Evolutionary conservation across 35 echinoderm and acorn worm genomes (phyloP).

Genomic region (Heliocidaris tuberculata): DNA sequence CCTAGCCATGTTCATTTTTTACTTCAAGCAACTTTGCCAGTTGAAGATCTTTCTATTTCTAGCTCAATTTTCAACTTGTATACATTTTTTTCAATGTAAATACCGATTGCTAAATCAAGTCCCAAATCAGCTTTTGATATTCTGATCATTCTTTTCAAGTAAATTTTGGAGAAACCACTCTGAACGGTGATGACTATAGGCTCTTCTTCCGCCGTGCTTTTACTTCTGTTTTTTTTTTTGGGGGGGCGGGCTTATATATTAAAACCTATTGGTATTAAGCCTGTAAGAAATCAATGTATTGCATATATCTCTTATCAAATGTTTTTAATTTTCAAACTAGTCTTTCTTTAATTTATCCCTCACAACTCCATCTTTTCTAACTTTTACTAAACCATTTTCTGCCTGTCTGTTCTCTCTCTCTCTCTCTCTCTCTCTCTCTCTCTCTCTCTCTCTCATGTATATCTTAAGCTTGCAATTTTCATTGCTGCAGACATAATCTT

Average conservation of each 20-base stretch:
- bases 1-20: neutral
- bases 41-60: too few species aligned
- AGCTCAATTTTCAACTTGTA: neutral
- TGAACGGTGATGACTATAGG: neutral
- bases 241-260: neutral
- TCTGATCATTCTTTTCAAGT: neutral
- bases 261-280: neutral
- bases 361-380: neutral
- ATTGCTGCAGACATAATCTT: neutral
- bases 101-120: neutral
- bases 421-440: neutral
- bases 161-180: neutral
- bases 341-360: neutral
- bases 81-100: neutral
- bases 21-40: neutral
- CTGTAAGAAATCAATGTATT: neutral
- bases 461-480: neutral
- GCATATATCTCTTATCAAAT: neutral
- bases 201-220: too few species aligned
- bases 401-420: neutral
- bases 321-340: neutral
- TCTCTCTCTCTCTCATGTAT: neutral
- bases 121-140: neutral
- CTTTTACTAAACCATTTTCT: too few species aligned
- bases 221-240: too few species aligned